Conservation (phyloP, 2,797 vertebrate species). For the Lithobates sylvaticus region DNA sequence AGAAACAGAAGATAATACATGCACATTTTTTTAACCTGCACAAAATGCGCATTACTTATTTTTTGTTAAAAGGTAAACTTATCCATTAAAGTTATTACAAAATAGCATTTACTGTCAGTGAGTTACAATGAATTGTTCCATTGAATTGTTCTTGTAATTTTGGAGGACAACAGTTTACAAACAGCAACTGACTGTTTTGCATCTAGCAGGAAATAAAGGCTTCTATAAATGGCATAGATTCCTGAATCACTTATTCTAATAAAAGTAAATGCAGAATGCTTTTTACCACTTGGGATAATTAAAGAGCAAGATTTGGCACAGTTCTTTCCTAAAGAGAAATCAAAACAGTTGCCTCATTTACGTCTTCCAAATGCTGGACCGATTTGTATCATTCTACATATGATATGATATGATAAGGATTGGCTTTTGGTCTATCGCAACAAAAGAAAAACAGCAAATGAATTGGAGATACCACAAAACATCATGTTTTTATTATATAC, state of each 20-base stretch:
- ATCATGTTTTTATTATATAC: too few species aligned
- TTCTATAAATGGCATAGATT: slow-evolving; percentile 13
- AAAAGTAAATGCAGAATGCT: background rate
- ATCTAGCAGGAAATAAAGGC: background rate
- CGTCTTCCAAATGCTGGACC: background rate
- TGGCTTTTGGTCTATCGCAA: background rate
- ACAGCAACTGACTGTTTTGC: background rate
- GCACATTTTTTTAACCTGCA: too few species aligned
- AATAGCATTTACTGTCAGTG: too few species aligned
- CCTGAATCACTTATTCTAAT: background rate
- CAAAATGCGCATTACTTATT: too few species aligned
- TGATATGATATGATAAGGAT: background rate
- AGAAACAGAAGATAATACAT: too few species aligned
- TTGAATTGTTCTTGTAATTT: background rate
- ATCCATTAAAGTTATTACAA: too few species aligned
- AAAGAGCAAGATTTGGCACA: slow-evolving; percentile 4
- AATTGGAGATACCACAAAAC: too few species aligned
- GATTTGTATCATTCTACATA: slow-evolving; percentile 1
- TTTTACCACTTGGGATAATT: slow-evolving; percentile 24
- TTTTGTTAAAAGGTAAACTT: too few species aligned
- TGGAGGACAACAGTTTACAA: background rate
- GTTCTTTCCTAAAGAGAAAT: background rate
- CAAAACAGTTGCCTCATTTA: slow-evolving; percentile 13
- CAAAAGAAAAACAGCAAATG: too few species aligned
- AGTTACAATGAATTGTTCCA: background rate